These are phyloP conservation scores for Eumaeus atala DNA, from an alignment of 1,140 invertebrate species.

Conservation along the genomic window DNA sequence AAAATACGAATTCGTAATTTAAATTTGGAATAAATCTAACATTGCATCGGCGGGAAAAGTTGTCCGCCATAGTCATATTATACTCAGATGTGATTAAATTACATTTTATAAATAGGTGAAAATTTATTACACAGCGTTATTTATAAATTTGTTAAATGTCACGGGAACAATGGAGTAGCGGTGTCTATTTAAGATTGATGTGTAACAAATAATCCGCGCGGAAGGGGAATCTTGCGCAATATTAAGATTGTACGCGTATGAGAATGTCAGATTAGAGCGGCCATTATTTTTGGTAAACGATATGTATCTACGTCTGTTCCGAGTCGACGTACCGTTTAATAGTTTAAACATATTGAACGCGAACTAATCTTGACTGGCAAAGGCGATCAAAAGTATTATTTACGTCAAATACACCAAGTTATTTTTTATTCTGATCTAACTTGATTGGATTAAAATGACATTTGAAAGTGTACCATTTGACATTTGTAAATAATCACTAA, in stretches of 20 bases:
- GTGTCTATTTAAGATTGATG: conserved; percentile 67
- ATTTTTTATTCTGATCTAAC: too few relatives aligned
- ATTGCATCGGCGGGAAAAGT: not conserved
- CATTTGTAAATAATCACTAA: too few relatives aligned
- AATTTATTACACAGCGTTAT: conserved; percentile 56
- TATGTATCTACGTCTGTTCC: conserved; percentile 56
- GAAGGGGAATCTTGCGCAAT: conserved; percentile 60
- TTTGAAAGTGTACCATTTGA: too few relatives aligned
- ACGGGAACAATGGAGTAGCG: conserved; percentile 59
- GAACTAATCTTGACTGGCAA: conserved; percentile 54
- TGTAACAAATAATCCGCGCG: conserved; percentile 58
- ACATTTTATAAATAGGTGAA: conserved; percentile 37
- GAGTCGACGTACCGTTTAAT: conserved; percentile 52
- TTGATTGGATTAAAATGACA: too few relatives aligned
- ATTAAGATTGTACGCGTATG: conserved; percentile 31
- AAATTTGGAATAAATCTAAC: conserved; percentile 46
- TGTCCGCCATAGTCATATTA: conserved; percentile 1
- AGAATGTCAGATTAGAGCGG: conserved; percentile 52
- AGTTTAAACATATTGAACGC: conserved; percentile 45
- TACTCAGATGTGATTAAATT: not conserved
- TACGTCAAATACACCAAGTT: not conserved
- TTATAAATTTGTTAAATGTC: conserved; percentile 70
- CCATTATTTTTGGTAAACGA: conserved; percentile 67
- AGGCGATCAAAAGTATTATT: conserved; percentile 26
- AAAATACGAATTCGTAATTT: conserved; percentile 44